Evolutionary conservation across 2,797 vertebrate genomes (phyloP).

Genomic region (Sebastes elongatus): DNA sequence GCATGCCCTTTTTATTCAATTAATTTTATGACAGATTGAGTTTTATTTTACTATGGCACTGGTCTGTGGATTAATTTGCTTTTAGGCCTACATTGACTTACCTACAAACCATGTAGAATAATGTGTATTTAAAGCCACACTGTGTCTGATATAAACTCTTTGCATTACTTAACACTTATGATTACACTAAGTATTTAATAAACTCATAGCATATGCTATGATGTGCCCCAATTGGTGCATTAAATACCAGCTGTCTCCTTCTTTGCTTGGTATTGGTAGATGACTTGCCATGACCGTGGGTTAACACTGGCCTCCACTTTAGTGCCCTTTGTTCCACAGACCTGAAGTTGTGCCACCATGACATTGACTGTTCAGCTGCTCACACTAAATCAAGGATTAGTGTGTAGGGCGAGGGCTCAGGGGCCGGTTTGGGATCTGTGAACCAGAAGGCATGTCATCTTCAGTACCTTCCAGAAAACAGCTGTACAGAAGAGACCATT

Average conservation of each 20-base stretch:
- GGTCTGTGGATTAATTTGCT: not conserved
- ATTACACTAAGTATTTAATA: not conserved
- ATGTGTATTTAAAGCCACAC: not conserved
- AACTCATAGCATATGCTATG: not conserved
- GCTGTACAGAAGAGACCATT: not conserved
- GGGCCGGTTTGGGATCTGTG: not conserved
- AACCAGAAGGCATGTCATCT: not conserved
- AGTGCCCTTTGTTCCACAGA: not conserved
- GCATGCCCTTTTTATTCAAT: not conserved
- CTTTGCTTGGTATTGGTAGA: no score
- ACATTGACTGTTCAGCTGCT: conserved; percentile 7
- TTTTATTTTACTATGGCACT: not conserved
- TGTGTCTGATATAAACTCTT: not conserved
- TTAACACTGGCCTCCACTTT: not conserved
- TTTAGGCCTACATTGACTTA: not conserved
- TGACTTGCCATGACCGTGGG: not conserved
- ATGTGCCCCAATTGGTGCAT: not conserved
- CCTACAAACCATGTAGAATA: not conserved
- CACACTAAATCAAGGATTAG: conserved; percentile 39
- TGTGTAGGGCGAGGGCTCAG: not conserved
- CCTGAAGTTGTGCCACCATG: not conserved
- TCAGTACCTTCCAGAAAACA: not conserved
- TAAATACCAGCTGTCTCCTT: not conserved
- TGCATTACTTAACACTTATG: not conserved
- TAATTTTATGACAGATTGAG: not conserved